Base-by-base conservation (phyloP, 1,140 invertebrate genomes). In the Polyergus mexicanus region DNA sequence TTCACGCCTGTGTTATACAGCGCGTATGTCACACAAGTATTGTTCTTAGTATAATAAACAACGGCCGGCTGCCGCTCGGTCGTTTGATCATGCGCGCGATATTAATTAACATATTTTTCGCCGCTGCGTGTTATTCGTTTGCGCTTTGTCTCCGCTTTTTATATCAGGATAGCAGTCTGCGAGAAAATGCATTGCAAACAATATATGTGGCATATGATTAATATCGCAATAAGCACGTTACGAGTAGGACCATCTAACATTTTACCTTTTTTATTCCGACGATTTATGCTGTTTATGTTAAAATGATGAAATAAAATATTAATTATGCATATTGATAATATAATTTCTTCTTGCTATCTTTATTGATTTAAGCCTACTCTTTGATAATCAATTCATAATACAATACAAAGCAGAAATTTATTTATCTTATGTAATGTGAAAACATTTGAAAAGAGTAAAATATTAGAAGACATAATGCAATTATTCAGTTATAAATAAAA, bases 31-130 rank as follows among this genome's bases (percentile, higher is more conserved):
- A 71, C 38, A 7, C 44, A 81, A 81, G 68, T 72, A 60, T 83
- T 72, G 78, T 83, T 83, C 68, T 83, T 74, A 74, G 22, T 16
- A 60, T 60, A 54, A 83, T 74, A 83, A 83, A 83, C 68, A 83
- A 72, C 28, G 56, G 10, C 3, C 1, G 32, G 25, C 13, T 56
- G 11, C 44, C 3, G n/a, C 38, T n/a, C 56, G 51, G 22, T 13
- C 22, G 47, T 28, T 74, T 60, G 68, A 83, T 74, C 38, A 83
- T 32, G 78, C 54, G 54, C 35, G 68, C 38, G 54, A 83, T 35
- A 83, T 72, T 72, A 83, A 83, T 83, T 83, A 83, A 83, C 78
- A 83, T 83, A 60, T 83, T 83, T 83, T 62, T 83, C 38, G 54
- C 25, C 19, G 68, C 16, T n/a, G 68, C 44, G 58, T 60, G 11